phyloP scores from a whole-genome alignment of 2,888 invertebrate species.

The Xylota segnis region DNA sequence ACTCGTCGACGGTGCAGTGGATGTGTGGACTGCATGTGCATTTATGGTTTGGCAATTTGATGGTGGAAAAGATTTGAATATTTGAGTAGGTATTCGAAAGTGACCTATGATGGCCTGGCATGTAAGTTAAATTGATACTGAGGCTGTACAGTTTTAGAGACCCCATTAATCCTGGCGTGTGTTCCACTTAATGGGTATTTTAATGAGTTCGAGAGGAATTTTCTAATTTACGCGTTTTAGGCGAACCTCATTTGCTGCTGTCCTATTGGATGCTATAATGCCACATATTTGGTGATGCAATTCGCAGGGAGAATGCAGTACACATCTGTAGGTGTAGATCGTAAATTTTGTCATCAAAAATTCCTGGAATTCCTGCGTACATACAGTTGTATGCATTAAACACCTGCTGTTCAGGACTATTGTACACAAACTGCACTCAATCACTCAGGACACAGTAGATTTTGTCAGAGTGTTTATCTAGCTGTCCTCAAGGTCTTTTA shows the following conservation, averaged over 20 bases:
- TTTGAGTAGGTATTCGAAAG: constrained; percentile 17
- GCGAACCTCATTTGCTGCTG: background rate
- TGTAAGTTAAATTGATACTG: background rate
- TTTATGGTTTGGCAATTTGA: constrained; percentile 3
- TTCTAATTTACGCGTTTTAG: background rate
- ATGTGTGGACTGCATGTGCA: background rate
- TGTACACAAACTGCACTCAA: no score
- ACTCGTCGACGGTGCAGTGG: background rate
- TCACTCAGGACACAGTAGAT: no score
- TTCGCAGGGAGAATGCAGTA: no score
- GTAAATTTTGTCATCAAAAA: no score
- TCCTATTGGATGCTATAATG: no score
- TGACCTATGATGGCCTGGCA: constrained; percentile 32
- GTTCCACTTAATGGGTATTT: background rate
- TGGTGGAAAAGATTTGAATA: constrained; percentile 36
- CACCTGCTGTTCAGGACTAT: no score
- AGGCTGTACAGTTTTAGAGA: constrained; percentile 1
- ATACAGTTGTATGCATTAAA: no score
- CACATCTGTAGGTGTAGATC: no score
- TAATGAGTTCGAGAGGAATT: background rate
- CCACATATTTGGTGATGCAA: no score
- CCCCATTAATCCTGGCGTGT: background rate
- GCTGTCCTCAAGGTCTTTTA: no score
- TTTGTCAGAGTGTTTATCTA: no score
- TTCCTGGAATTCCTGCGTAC: no score